Evolutionary conservation across 53 echinoderm and acorn worm species (phyloP).

Genomic region (Patiria pectinifera): DNA sequence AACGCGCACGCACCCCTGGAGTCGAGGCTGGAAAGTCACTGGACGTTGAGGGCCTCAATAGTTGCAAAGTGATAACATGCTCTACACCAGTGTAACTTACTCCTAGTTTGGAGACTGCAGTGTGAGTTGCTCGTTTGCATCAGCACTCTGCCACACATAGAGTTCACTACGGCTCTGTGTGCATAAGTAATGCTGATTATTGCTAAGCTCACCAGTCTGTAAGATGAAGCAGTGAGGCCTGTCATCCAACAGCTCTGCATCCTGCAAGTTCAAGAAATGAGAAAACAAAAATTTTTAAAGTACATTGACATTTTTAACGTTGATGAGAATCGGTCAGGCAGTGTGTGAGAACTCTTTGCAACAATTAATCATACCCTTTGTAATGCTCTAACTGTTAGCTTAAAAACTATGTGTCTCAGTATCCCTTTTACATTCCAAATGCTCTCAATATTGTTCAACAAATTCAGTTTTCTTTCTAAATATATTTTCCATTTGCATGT

Average conservation of each 20-base stretch:
- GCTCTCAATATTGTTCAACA: too few species aligned
- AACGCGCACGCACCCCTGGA: too few species aligned
- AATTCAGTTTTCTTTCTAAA: too few species aligned
- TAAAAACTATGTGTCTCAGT: too few species aligned
- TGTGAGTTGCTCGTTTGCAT: slow-evolving; percentile 87
- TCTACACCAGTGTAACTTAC: slow-evolving; percentile 60
- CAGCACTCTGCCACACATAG: slow-evolving; percentile 97
- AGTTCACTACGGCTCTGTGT: slow-evolving; percentile 91
- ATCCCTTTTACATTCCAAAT: too few species aligned
- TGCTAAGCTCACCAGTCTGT: slow-evolving; percentile 71
- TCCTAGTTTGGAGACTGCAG: slow-evolving; percentile 85
- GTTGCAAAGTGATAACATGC: neutral
- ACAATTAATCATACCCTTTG: neutral
- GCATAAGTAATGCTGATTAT: slow-evolving; percentile 89
- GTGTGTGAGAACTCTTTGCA: neutral
- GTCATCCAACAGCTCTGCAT: slow-evolving; percentile 92
- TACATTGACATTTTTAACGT: neutral
- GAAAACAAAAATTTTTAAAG: neutral
- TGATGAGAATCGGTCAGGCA: neutral
- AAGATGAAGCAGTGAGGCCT: slow-evolving; percentile 90
- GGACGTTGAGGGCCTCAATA: neutral
- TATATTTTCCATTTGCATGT: too few species aligned
- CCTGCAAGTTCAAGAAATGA: slow-evolving; percentile 54
- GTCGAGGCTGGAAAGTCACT: too few species aligned
- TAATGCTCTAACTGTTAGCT: too few species aligned